Evolutionary conservation across 23 tunicate species (phyloP).

Genomic region (Styela clava): DNA sequence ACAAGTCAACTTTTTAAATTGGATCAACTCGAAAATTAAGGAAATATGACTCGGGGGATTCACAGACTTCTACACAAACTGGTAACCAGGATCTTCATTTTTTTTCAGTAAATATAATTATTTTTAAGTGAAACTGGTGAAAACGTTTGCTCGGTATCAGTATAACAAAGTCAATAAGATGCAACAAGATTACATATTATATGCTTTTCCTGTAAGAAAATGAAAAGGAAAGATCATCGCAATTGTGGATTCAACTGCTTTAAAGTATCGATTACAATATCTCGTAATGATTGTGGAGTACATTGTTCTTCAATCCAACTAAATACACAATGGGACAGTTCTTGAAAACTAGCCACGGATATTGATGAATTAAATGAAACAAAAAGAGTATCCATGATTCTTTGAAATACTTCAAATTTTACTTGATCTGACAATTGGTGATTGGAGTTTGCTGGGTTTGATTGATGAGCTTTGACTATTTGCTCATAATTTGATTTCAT

Average conservation of each 20-base stretch:
- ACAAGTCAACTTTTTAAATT: too few species aligned
- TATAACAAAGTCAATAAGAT: too few species aligned
- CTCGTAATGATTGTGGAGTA: constrained; percentile 55
- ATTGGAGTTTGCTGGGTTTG: constrained; percentile 11
- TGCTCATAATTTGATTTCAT: constrained; percentile 75
- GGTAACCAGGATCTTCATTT: too few species aligned
- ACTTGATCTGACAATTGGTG: constrained; percentile 60
- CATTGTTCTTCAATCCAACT: constrained; percentile 93
- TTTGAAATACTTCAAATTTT: constrained; percentile 62
- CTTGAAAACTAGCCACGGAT: constrained; percentile 56
- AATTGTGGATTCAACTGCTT: constrained; percentile 28
- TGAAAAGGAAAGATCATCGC: not conserved
- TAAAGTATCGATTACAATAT: constrained; percentile 33
- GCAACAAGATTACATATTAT: too few species aligned
- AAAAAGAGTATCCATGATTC: constrained; percentile 77
- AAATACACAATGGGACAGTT: constrained; percentile 67
- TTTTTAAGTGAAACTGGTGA: too few species aligned
- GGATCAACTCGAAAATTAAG: too few species aligned
- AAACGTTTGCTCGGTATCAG: too few species aligned
- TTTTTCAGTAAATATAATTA: too few species aligned
- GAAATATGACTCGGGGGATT: too few species aligned
- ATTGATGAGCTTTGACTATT: constrained; percentile 65
- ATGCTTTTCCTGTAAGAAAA: too few species aligned
- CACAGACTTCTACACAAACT: too few species aligned
- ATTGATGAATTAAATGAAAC: constrained; percentile 57